phyloP scores from a whole-genome alignment of 2,113 vertebrate species.

The Chaenogobius annularis region DNA sequence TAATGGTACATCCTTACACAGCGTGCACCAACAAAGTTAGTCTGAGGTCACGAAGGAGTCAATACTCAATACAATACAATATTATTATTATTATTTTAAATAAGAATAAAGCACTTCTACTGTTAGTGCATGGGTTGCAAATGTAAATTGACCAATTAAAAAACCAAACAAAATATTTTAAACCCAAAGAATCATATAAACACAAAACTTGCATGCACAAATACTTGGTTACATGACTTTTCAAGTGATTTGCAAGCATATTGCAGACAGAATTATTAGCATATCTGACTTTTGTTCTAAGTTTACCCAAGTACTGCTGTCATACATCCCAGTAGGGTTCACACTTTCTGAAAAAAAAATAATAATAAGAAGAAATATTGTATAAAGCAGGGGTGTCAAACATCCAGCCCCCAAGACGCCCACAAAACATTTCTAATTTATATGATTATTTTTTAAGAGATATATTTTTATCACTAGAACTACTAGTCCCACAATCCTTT shows the following conservation, averaged over 20 bases:
- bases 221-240: background rate
- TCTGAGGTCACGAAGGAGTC: background rate
- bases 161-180: background rate
- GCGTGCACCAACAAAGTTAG: background rate
- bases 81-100: too few species aligned
- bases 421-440: too few species aligned
- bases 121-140: background rate
- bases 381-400: too few species aligned
- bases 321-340: too few species aligned
- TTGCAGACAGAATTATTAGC: background rate
- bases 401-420: too few species aligned
- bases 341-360: background rate
- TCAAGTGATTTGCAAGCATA: background rate
- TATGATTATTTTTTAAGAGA: too few species aligned
- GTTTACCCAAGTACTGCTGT: too few species aligned
- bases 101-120: background rate
- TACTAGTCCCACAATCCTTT: too few species aligned
- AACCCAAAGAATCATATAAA: background rate
- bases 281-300: background rate
- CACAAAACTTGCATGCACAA: too few species aligned
- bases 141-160: background rate
- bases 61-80: background rate
- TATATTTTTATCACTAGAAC: too few species aligned
- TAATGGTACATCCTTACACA: background rate
- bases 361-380: too few species aligned